phyloP scores from a whole-genome alignment of 2,113 vertebrate genomes.

The Tragelaphus scriptus region DNA sequence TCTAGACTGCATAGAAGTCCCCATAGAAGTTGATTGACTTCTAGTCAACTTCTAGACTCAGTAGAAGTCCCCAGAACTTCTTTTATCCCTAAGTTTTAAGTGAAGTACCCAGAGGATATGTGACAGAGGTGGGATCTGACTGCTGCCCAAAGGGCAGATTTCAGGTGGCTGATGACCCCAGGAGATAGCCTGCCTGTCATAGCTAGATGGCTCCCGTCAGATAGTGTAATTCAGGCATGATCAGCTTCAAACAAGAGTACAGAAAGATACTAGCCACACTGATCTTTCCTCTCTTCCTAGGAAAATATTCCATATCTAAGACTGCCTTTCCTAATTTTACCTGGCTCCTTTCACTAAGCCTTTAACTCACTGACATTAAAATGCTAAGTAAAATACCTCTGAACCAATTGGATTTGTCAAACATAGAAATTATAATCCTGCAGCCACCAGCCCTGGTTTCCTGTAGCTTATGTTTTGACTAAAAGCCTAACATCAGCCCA shows the following conservation, averaged over 20 bases:
- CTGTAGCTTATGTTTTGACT: slow-evolving; percentile 30
- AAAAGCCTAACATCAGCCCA: background rate
- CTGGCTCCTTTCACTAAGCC: background rate
- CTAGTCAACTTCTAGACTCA: background rate
- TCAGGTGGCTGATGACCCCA: background rate
- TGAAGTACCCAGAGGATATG: background rate
- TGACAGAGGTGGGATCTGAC: background rate
- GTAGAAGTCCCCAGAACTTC: background rate
- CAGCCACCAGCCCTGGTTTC: background rate
- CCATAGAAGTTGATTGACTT: background rate
- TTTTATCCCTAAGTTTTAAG: background rate
- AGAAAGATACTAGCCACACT: background rate
- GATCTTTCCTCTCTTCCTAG: background rate
- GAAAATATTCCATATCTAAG: background rate
- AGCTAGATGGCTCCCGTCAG: rapidly evolving
- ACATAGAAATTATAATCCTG: background rate
- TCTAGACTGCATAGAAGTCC: background rate
- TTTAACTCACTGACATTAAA: slow-evolving; percentile 32
- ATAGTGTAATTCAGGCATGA: background rate
- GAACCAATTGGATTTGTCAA: background rate
- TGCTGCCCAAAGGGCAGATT: background rate
- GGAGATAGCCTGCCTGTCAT: background rate
- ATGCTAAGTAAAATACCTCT: background rate
- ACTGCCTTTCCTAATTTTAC: background rate
- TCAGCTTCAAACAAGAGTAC: background rate